Evolutionary conservation across 2,113 vertebrate genomes (phyloP).

Genomic region (Zootoca vivipara): DNA sequence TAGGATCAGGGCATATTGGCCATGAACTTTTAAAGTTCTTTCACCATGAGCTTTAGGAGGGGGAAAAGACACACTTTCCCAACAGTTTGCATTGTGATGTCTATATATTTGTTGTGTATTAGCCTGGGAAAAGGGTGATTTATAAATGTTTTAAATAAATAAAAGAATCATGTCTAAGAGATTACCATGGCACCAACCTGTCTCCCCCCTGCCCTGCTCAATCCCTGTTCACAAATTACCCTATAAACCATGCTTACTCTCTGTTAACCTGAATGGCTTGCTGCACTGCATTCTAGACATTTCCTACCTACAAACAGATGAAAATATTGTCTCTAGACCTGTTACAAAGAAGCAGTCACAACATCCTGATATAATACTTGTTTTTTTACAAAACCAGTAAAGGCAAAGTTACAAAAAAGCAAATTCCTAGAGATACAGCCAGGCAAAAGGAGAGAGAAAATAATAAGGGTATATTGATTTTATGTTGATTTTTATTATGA

Average conservation of each 20-base stretch:
- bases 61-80: background rate
- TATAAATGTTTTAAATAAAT: slow-evolving; percentile 11
- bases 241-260: slow-evolving; percentile 46
- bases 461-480: background rate
- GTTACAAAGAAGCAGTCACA: slow-evolving; percentile 53
- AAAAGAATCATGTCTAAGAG: slow-evolving; percentile 16
- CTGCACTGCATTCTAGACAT: slow-evolving; percentile 60
- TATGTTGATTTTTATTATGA: background rate
- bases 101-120: no score
- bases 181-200: slow-evolving; percentile 44
- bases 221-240: slow-evolving; percentile 51
- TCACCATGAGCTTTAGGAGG: background rate
- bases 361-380: slow-evolving; percentile 30
- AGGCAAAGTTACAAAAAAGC: background rate
- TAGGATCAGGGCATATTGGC: background rate
- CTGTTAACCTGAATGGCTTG: slow-evolving; percentile 60
- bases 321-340: slow-evolving; percentile 61
- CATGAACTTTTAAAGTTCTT: background rate
- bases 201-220: no score
- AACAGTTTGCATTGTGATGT: background rate
- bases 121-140: no score
- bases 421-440: background rate
- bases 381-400: slow-evolving; percentile 37
- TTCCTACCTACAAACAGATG: slow-evolving; percentile 59
- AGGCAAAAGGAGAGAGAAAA: slow-evolving; percentile 24